Base-by-base conservation (phyloP, 2,113 vertebrate genomes). In the Solenodon paradoxus region DNA sequence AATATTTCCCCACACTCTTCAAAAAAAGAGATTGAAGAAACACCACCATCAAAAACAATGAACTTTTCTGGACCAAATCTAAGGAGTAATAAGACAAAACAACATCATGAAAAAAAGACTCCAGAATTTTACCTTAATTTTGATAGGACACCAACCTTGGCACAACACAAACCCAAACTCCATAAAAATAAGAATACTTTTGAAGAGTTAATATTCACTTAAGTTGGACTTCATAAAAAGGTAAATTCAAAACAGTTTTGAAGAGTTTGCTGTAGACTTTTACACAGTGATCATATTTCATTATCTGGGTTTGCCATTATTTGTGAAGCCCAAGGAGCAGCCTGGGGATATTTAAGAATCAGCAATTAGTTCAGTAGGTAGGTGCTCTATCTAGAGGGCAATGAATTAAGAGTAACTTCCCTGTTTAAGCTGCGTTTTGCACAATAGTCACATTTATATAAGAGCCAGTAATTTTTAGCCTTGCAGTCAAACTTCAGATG, bases 291-390 rank as follows among this genome's bases (percentile, higher is more conserved):
- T 85, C 47, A 66, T 78, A 30, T 84, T 32, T 81, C 59, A 85
- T 78, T 88, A 47, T 10, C n/a, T 61, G 12, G 13, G 15, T 9
- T 85, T 94, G 95, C 90, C 86, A 32, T 87, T 92, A 96, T 53
- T 40, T 66, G 22, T 19, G 5, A n/a, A 82, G 4, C 79, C 42
- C 45, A 77, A 57, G 80, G 57, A 90, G 30, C 53, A 83, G 57
- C 57, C 49, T 11, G 8, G 35, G 71, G 51, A 15, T 64, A 38
- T 77, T 75, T 42, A 63, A 83, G 32, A 28, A 87, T 45, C 17
- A 42, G 68, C 63, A 84, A 9, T 86, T 89, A 69, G 64, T 71
- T 93, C 24, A 55, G 13, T 24, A 64, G 22, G 10, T 53, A 94
- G 24, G 32, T 45, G 13, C 15, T 80, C 8, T 51, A 61, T 35